Evolutionary conservation across 2,888 invertebrate genomes (phyloP).

Genomic region (Nipponacmea schrenckii): DNA sequence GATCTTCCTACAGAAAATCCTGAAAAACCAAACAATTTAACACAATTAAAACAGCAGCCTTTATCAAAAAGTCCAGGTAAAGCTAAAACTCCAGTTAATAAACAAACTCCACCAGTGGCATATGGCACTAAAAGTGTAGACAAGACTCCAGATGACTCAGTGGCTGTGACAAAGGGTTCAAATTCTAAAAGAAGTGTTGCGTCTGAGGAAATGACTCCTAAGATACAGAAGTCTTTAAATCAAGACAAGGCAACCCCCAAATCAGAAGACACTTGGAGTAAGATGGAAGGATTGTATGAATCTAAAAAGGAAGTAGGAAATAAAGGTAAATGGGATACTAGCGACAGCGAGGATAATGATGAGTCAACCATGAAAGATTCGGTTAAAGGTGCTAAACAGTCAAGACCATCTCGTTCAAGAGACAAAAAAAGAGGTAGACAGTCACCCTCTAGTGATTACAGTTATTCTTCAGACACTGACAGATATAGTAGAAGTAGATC

Average conservation of each 20-base stretch:
- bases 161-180: conserved; percentile 18
- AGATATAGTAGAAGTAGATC: conserved; percentile 25
- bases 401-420: conserved; percentile 25
- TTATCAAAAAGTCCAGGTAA: conserved; percentile 12
- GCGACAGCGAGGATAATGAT: conserved; percentile 58
- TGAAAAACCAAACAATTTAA: background rate
- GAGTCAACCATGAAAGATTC: conserved; percentile 33
- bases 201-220: conserved; percentile 29
- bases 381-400: conserved; percentile 14
- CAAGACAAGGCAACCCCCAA: conserved; percentile 22
- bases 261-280: conserved; percentile 56
- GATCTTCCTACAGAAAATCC: conserved; percentile 9
- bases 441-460: conserved; percentile 38
- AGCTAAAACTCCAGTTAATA: conserved; percentile 18
- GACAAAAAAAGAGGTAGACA: conserved; percentile 24
- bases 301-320: conserved; percentile 43
- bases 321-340: conserved; percentile 62
- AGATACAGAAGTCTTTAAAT: conserved; percentile 5
- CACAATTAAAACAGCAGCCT: background rate
- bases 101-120: conserved; percentile 20
- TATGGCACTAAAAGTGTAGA: conserved; percentile 28
- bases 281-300: conserved; percentile 53
- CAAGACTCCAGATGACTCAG: conserved; percentile 18
- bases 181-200: conserved; percentile 46
- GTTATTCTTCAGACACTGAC: conserved; percentile 35